phyloP scores from a whole-genome alignment of 2,888 invertebrate genomes.

The Sarcophaga rosellei region DNA sequence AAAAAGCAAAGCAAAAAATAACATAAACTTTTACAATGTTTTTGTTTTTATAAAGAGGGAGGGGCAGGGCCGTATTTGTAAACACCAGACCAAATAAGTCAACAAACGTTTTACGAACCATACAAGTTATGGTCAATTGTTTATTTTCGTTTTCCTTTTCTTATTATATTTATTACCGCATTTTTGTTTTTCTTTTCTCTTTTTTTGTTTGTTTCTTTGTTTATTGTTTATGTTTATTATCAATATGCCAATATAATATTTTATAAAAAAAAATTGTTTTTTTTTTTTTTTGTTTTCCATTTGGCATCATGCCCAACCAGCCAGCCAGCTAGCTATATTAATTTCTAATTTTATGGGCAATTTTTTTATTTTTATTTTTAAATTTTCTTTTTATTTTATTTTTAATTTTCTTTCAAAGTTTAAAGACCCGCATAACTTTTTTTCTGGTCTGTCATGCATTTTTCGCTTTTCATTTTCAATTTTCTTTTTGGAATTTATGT shows the following conservation, averaged over 20 bases:
- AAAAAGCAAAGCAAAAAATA: no score
- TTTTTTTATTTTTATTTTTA: not conserved
- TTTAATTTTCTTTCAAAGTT: constrained; percentile 23
- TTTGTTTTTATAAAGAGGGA: no score
- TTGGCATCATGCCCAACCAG: constrained; percentile 54
- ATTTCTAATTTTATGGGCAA: constrained; percentile 49
- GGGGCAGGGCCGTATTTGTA: no score
- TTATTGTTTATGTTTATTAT: not conserved
- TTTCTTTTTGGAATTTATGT: constrained; percentile 25
- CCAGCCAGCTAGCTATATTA: constrained; percentile 6
- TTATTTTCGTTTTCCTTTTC: constrained; percentile 10
- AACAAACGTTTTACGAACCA: no score
- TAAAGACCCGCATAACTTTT: constrained; percentile 36
- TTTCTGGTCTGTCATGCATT: constrained; percentile 27
- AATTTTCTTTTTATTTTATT: constrained; percentile 4
- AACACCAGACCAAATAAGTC: no score
- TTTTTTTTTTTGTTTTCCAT: constrained; percentile 17
- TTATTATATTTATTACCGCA: not conserved
- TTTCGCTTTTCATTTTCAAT: not conserved
- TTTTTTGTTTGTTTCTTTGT: no score
- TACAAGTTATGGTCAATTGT: not conserved
- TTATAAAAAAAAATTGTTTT: not conserved
- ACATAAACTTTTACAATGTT: no score
- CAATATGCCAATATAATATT: not conserved
- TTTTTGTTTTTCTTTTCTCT: not conserved